A percentile compares a stretch with the other conserved stretches of the same genome.
Evolutionary conservation across 2,797 vertebrate genomes (phyloP).

Genomic region (Oryzias sinensis): DNA sequence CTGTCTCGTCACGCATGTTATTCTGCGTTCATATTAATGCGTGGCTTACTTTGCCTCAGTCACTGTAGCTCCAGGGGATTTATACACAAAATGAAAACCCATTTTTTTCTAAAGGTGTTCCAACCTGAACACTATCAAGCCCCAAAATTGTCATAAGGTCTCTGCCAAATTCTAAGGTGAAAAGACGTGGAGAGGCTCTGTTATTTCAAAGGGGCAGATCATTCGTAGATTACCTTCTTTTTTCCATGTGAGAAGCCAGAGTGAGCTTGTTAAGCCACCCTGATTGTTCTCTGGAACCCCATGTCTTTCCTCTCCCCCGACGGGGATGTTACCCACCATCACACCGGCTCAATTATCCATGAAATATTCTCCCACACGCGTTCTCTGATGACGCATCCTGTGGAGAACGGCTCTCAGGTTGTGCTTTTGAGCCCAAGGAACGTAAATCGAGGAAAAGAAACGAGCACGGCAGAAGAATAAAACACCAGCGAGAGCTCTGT

Average conservation of each 20-base stretch:
- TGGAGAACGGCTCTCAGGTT: slow-evolving; percentile 34
- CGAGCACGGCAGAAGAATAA: no score
- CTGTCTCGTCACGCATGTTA: not conserved
- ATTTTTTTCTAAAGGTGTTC: no score
- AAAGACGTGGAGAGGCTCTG: not conserved
- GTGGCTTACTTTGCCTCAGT: not conserved
- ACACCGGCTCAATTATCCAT: slow-evolving; percentile 58
- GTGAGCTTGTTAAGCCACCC: slow-evolving; percentile 60
- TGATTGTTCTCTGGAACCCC: slow-evolving; percentile 61
- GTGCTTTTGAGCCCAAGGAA: slow-evolving; percentile 27
- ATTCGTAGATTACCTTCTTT: slow-evolving; percentile 38
- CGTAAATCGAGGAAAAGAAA: not conserved
- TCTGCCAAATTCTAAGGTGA: not conserved
- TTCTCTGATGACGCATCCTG: slow-evolving; percentile 39
- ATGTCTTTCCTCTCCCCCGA: slow-evolving; percentile 45
- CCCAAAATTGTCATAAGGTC: no score
- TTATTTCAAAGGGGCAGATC: slow-evolving; percentile 27
- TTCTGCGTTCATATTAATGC: not conserved
- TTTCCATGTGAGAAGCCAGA: slow-evolving; percentile 45
- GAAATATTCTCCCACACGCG: slow-evolving; percentile 56
- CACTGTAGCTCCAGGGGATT: not conserved
- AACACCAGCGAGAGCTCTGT: no score
- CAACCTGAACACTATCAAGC: no score
- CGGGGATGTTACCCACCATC: slow-evolving; percentile 49
- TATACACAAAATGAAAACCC: not conserved